These are phyloP conservation scores for Amia ocellicauda DNA, from an alignment of 2,113 vertebrate genomes.

Conservation along the genomic window DNA sequence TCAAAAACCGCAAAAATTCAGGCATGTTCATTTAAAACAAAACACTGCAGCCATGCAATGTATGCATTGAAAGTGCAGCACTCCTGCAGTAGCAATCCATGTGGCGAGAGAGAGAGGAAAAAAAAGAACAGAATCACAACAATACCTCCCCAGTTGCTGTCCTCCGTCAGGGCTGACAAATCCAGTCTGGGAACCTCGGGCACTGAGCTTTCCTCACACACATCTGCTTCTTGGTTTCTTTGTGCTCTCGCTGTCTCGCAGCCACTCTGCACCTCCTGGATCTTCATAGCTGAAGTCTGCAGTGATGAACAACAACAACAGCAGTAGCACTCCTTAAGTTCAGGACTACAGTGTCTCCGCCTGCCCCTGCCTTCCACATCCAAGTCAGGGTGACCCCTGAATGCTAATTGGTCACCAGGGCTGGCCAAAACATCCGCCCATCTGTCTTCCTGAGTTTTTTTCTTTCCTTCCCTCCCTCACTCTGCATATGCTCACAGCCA, in stretches of 20 bases:
- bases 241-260: constrained; percentile 69
- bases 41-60: too few relatives aligned
- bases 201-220: constrained; percentile 65
- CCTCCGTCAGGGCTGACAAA: constrained; percentile 76
- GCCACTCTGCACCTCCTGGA: constrained; percentile 79
- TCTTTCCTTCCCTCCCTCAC: constrained; percentile 21
- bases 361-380: constrained; percentile 45
- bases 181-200: constrained; percentile 80
- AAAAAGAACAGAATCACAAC: constrained; percentile 29
- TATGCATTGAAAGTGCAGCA: too few relatives aligned
- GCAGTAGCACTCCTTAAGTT: constrained; percentile 59
- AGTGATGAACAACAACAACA: constrained; percentile 57
- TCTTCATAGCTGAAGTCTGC: constrained; percentile 88
- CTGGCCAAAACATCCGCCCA: constrained; percentile 62
- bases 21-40: too few relatives aligned
- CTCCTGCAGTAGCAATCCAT: too few relatives aligned
- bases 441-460: constrained; percentile 51
- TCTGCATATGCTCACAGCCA: constrained; percentile 30
- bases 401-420: constrained; percentile 49
- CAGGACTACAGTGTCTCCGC: constrained; percentile 39
- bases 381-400: constrained; percentile 36
- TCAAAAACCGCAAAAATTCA: too few relatives aligned
- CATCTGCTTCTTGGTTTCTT: constrained; percentile 60
- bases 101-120: background rate
- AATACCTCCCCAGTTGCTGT: constrained; percentile 89